Percentiles rank a stretch among this genome's conserved stretches.
Evolutionary conservation across 2,888 invertebrate genomes (phyloP).

Genomic region (Ectemnius continuus): DNA sequence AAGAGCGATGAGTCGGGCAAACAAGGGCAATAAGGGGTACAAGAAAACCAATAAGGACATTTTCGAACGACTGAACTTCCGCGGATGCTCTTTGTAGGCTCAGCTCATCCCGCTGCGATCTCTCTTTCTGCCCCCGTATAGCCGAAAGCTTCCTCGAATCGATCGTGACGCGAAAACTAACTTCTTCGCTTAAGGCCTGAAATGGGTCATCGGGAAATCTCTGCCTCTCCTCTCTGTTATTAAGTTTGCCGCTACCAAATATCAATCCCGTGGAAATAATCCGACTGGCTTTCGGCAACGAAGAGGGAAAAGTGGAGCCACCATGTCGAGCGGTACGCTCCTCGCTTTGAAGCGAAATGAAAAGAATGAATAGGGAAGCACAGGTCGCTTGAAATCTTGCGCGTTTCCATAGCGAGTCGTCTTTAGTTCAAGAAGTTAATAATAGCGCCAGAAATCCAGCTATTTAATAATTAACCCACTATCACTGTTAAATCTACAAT

Average conservation of each 20-base stretch:
- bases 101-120: too few species aligned
- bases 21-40: conserved; percentile 2
- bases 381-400: too few species aligned
- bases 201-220: conserved; percentile 6
- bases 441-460: too few species aligned
- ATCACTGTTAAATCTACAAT: too few species aligned
- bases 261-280: neutral
- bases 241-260: neutral
- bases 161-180: conserved; percentile 10
- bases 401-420: too few species aligned
- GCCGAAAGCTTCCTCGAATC: neutral
- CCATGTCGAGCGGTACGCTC: too few species aligned
- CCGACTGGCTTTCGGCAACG: too few species aligned
- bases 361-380: too few species aligned
- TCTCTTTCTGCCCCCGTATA: neutral
- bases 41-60: conserved; percentile 7
- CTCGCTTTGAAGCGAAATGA: too few species aligned
- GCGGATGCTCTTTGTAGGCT: neutral
- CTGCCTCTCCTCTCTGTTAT: neutral
- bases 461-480: too few species aligned
- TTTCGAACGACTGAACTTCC: neutral
- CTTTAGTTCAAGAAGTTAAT: too few species aligned
- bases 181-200: neutral
- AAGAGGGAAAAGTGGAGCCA: too few species aligned
- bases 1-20: neutral